Evolutionary conservation across 2,113 vertebrate genomes (phyloP).

Genomic region (Gallinago media): DNA sequence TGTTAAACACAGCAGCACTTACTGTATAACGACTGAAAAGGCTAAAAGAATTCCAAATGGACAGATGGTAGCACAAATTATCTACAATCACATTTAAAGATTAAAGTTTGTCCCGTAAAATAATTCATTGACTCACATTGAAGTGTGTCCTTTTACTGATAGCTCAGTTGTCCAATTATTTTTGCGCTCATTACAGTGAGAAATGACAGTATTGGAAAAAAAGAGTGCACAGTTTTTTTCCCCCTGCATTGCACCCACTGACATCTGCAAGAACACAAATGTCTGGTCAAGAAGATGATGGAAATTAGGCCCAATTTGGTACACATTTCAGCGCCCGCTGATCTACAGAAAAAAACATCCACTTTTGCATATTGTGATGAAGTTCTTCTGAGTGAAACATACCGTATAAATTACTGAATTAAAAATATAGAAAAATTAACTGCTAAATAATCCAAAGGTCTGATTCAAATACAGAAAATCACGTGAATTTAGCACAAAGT

Average conservation of each 20-base stretch:
- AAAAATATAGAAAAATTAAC: neutral
- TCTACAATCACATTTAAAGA: constrained; percentile 90
- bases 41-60: constrained; percentile 86
- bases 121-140: constrained; percentile 81
- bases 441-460: neutral
- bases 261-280: constrained; percentile 69
- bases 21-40: constrained; percentile 84
- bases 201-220: constrained; percentile 77
- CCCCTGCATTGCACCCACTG: constrained; percentile 29
- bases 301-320: constrained; percentile 71
- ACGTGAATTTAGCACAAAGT: neutral
- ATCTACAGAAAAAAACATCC: neutral
- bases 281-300: constrained; percentile 68
- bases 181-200: constrained; percentile 82
- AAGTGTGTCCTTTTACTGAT: constrained; percentile 84
- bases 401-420: neutral
- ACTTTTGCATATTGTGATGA: neutral
- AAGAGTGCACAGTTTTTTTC: constrained; percentile 11
- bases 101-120: constrained; percentile 85
- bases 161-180: constrained; percentile 84
- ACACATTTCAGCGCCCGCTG: constrained; percentile 35
- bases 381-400: neutral
- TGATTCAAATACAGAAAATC: neutral
- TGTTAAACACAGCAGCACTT: constrained; percentile 87
- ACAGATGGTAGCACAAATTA: constrained; percentile 90